phyloP scores from a whole-genome alignment of 1,140 invertebrate genomes.

The Tyrophagus putrescentiae region DNA sequence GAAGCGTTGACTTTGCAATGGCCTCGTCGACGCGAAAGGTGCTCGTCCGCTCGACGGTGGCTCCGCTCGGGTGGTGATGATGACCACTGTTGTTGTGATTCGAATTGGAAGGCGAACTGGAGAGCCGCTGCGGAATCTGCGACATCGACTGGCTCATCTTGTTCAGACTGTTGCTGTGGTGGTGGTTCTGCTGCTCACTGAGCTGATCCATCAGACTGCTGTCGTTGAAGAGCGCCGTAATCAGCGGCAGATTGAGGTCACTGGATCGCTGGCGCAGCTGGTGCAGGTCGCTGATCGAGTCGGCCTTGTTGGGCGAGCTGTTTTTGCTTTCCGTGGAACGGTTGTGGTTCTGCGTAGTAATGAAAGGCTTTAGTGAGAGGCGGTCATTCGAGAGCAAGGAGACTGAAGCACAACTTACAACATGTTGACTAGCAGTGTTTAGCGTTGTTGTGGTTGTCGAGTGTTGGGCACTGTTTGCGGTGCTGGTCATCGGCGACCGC shows the following conservation, averaged over 20 bases:
- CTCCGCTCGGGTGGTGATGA: too few relatives aligned
- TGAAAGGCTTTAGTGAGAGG: background rate
- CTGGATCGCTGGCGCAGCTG: constrained; percentile 65
- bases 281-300: constrained; percentile 23
- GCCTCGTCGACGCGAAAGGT: constrained; percentile 13
- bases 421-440: background rate
- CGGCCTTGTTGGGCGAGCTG: background rate
- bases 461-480: too few relatives aligned
- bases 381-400: background rate
- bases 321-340: background rate
- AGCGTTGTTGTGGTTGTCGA: too few relatives aligned
- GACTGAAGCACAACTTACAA: background rate
- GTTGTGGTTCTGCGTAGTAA: background rate
- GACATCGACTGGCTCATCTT: background rate
- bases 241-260: constrained; percentile 67
- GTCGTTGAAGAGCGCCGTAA: constrained; percentile 75
- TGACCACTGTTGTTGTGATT: too few relatives aligned
- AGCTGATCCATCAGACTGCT: constrained; percentile 39
- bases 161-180: background rate
- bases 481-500: too few relatives aligned
- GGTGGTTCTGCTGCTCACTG: constrained; percentile 22
- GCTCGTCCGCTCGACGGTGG: background rate
- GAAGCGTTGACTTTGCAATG: constrained; percentile 1
- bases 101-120: too few relatives aligned
- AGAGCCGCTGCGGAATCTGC: background rate